Percentiles rank a stretch among this genome's conserved stretches.
These are phyloP conservation scores for Falco punctatus DNA, from an alignment of 2,113 vertebrate species.

Conservation along the genomic window DNA sequence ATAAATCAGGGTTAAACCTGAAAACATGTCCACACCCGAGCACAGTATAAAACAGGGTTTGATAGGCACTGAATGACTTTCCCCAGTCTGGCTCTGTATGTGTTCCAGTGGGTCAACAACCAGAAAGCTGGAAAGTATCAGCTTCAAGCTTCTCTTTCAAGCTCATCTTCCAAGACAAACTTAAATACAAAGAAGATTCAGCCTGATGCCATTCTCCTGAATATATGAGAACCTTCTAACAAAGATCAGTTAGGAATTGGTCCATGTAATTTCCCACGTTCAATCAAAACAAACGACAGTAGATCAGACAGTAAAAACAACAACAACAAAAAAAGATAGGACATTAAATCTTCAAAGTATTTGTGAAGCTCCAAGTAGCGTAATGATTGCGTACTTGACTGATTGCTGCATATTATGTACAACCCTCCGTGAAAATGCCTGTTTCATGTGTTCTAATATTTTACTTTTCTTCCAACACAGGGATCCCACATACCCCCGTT, in stretches of 20 bases:
- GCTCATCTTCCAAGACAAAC: not conserved
- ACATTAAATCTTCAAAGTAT: not conserved
- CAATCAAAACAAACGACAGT: not conserved
- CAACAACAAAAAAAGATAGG: not conserved
- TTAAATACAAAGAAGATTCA: not conserved
- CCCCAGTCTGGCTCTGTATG: not conserved
- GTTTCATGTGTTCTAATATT: conserved; percentile 25
- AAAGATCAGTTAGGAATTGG: not conserved
- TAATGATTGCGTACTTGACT: not conserved
- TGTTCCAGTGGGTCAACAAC: not conserved
- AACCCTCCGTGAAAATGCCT: not conserved
- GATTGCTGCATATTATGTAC: not conserved
- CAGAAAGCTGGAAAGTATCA: not conserved
- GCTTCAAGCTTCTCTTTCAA: not conserved
- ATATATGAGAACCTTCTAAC: not conserved
- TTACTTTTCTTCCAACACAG: conserved; percentile 63
- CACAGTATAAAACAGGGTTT: not conserved
- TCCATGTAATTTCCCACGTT: not conserved
- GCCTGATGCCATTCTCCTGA: not conserved
- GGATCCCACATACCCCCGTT: conserved; percentile 63
- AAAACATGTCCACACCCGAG: not conserved
- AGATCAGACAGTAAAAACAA: not conserved
- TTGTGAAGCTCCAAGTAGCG: not conserved
- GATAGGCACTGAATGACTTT: not conserved
- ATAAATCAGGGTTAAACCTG: not conserved